A percentile compares a stretch with the other conserved stretches of the same genome.
phyloP scores from a whole-genome alignment of 2,797 vertebrate species.

The Platalea minor region DNA sequence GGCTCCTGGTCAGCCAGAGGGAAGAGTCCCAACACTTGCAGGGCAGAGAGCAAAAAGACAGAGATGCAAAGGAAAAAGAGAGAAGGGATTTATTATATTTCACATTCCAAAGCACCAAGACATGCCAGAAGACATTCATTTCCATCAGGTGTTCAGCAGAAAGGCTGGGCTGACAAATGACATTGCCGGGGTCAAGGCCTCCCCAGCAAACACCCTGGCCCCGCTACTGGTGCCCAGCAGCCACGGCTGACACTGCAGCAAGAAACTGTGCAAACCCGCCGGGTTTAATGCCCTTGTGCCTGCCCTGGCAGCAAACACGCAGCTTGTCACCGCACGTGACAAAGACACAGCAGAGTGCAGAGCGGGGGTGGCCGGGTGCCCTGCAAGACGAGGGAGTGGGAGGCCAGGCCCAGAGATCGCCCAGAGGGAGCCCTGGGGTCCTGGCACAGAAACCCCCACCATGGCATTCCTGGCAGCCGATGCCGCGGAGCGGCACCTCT shows the following conservation, averaged over 20 bases:
- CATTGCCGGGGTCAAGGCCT: not conserved
- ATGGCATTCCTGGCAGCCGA: not conserved
- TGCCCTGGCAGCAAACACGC: not conserved
- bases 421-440: accelerated
- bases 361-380: accelerated
- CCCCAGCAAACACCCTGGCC: not conserved
- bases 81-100: constrained; percentile 12
- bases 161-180: not conserved
- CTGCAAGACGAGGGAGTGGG: not conserved
- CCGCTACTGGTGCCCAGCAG: not conserved
- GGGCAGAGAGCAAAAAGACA: not conserved
- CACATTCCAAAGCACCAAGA: not conserved
- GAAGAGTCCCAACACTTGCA: not conserved
- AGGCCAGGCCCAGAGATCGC: not conserved
- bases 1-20: not conserved
- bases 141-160: not conserved
- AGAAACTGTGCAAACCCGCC: not conserved
- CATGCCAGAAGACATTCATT: not conserved
- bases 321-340: not conserved
- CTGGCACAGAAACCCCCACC: not conserved
- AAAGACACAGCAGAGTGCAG: not conserved
- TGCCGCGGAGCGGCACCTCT: not conserved
- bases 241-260: not conserved
- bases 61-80: not conserved
- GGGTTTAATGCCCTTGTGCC: not conserved